phyloP scores from a whole-genome alignment of 2,113 vertebrate species.

The Heterocephalus glaber region DNA sequence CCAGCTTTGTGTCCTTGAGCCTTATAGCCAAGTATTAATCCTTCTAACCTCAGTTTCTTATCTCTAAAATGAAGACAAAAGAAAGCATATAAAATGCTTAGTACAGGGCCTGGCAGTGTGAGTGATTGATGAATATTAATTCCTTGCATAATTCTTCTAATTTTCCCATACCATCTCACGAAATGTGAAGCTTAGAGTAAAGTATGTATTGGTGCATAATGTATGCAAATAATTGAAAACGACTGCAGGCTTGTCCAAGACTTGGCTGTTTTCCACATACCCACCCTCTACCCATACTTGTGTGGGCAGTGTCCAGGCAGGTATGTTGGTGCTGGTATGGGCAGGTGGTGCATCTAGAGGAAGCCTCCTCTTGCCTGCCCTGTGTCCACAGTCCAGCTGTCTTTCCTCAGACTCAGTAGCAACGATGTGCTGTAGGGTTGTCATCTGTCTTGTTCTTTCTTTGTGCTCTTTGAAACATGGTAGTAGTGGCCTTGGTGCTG shows the following conservation, averaged over 20 bases:
- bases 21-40: neutral
- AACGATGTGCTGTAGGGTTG: neutral
- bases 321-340: neutral
- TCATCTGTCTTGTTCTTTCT: constrained; percentile 73
- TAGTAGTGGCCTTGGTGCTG: constrained; percentile 53
- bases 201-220: neutral
- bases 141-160: neutral
- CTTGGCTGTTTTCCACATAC: neutral
- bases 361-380: neutral
- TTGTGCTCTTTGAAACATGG: constrained; percentile 69
- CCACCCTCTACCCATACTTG: rapidly evolving
- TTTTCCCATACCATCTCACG: neutral
- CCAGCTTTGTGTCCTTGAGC: neutral
- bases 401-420: neutral
- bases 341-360: neutral
- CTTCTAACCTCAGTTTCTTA: neutral
- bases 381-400: neutral
- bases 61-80: neutral
- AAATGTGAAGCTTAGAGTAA: neutral
- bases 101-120: neutral
- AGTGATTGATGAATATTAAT: neutral
- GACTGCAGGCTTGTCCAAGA: neutral
- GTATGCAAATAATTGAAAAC: neutral
- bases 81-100: neutral
- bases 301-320: neutral